Evolutionary conservation across 2,888 invertebrate genomes (phyloP).

Genomic region (Julus scandinavius): DNA sequence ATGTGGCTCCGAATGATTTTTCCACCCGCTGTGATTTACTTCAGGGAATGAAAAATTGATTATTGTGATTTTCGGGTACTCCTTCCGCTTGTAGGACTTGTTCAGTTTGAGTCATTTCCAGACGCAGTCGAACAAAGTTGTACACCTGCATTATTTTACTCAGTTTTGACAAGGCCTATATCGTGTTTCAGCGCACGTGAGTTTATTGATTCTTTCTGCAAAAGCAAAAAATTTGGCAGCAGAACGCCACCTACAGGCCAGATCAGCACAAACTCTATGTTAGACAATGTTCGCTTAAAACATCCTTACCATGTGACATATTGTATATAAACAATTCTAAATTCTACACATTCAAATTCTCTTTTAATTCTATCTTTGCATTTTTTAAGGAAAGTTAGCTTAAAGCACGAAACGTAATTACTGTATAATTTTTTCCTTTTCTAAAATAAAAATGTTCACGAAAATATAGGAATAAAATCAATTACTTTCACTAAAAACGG

Average conservation of each 20-base stretch:
- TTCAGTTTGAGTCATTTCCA: neutral
- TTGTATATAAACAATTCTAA: no score
- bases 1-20: slow-evolving; percentile 11
- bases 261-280: no score
- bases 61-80: slow-evolving; percentile 30
- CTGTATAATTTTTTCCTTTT: no score
- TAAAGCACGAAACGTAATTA: no score
- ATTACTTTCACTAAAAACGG: no score
- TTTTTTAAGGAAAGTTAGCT: no score
- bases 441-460: no score
- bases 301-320: no score
- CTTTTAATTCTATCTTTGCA: no score
- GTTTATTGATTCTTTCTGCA: neutral
- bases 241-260: neutral
- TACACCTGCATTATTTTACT: neutral
- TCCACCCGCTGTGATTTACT: slow-evolving; percentile 30
- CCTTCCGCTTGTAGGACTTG: neutral
- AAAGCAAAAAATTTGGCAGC: neutral
- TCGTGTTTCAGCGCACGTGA: slow-evolving; percentile 14
- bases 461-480: no score
- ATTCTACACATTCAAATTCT: no score
- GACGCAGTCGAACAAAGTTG: neutral
- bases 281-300: no score
- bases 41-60: slow-evolving; percentile 44
- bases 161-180: neutral